These are phyloP conservation scores for Cephus pygmeus DNA, from an alignment of 2,888 invertebrate genomes.

Conservation along the genomic window DNA sequence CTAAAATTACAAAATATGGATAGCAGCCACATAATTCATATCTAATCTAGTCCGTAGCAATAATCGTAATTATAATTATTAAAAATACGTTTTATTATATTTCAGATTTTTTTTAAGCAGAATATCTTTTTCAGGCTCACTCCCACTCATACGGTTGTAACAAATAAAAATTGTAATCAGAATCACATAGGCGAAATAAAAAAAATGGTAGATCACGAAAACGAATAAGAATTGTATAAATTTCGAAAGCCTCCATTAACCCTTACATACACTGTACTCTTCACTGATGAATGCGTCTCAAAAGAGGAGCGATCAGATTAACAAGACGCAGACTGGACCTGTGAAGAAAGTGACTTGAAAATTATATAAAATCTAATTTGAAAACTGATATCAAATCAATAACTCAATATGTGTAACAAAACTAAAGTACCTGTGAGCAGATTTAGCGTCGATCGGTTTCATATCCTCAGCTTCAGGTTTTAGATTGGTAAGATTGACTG, in stretches of 20 bases:
- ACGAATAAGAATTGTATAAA: neutral
- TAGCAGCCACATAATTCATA: neutral
- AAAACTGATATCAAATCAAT: constrained; percentile 23
- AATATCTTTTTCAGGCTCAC: neutral
- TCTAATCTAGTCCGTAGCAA: neutral
- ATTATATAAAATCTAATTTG: neutral
- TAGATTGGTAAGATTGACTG: constrained; percentile 49
- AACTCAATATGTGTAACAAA: neutral
- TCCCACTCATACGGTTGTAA: neutral
- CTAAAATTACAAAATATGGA: neutral
- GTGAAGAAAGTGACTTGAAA: constrained; percentile 41
- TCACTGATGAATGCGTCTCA: constrained; percentile 43
- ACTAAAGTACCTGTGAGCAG: constrained; percentile 26
- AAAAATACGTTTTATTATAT: neutral
- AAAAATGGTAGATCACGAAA: neutral
- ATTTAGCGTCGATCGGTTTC: constrained; percentile 26
- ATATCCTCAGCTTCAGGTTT: constrained; percentile 20
- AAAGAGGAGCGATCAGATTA: constrained; percentile 69
- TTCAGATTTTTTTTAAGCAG: neutral
- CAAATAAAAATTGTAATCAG: neutral
- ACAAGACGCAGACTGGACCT: constrained; percentile 70
- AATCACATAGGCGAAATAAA: neutral
- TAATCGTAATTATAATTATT: neutral
- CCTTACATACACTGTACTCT: neutral
- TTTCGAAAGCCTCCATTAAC: neutral